Evolutionary conservation across 2,113 vertebrate genomes (phyloP).

Genomic region (Mandrillus leucophaeus): DNA sequence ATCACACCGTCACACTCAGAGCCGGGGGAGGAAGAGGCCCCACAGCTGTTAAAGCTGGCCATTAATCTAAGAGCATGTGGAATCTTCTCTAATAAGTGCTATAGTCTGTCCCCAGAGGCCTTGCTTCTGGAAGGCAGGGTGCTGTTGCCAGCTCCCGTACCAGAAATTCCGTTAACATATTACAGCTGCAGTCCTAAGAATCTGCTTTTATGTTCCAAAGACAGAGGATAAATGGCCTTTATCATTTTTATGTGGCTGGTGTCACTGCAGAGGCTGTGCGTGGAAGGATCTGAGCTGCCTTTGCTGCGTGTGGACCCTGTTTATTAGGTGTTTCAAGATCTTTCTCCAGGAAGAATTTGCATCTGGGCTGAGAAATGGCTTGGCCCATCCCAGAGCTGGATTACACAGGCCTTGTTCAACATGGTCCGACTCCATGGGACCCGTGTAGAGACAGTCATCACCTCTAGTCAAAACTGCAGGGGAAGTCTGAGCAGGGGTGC

Average conservation of each 20-base stretch:
- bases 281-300: not conserved
- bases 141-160: not conserved
- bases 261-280: not conserved
- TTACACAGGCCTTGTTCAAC: not conserved
- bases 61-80: not conserved
- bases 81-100: not conserved
- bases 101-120: conserved; percentile 19
- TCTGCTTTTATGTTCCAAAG: not conserved
- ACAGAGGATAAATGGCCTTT: conserved; percentile 4
- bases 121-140: not conserved
- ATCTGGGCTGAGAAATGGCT: not conserved
- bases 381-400: not conserved
- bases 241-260: not conserved
- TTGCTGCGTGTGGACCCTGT: not conserved
- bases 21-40: not conserved
- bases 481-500: accelerated
- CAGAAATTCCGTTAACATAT: not conserved
- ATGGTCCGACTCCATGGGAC: not conserved
- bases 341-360: not conserved
- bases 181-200: not conserved
- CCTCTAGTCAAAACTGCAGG: not conserved
- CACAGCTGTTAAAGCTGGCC: not conserved
- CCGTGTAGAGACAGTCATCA: accelerated
- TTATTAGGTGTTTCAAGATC: not conserved
- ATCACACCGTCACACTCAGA: not conserved